Conservation (phyloP, 2,888 invertebrate genomes). For the Coelinius sp. region DNA sequence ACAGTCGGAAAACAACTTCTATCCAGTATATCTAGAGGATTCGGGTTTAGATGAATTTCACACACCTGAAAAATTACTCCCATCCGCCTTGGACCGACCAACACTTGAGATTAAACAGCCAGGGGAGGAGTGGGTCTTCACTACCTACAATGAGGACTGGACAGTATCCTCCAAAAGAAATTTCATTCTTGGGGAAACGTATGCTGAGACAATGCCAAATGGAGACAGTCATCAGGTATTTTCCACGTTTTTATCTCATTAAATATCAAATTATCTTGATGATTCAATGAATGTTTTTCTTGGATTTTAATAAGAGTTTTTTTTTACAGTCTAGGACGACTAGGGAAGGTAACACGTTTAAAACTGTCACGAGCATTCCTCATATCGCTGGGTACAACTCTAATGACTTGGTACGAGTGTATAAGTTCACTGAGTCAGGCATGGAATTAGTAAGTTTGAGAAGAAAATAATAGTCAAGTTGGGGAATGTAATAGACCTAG, state of each 20-base stretch:
- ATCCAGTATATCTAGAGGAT: conserved; percentile 63
- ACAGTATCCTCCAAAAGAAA: conserved; percentile 54
- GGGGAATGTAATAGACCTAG: no score
- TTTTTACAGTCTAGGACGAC: conserved; percentile 61
- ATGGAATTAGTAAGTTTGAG: conserved; percentile 63
- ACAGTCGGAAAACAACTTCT: conserved; percentile 64
- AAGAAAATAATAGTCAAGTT: no score
- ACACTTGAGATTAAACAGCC: conserved; percentile 57
- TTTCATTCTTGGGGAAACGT: conserved; percentile 66
- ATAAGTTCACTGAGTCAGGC: conserved; percentile 64
- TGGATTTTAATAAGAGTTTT: conserved; percentile 3
- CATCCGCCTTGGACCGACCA: conserved; percentile 61
- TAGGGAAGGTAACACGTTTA: conserved; percentile 58
- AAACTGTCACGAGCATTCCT: conserved; percentile 57
- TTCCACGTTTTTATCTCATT: background rate
- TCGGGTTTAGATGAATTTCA: conserved; percentile 55
- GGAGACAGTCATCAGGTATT: conserved; percentile 62
- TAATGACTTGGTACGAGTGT: conserved; percentile 58
- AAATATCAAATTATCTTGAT: no score
- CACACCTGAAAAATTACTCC: conserved; percentile 54
- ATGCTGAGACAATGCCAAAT: conserved; percentile 65
- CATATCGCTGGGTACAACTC: no score
- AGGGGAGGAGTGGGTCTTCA: conserved; percentile 62
- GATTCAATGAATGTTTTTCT: no score
- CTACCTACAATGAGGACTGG: conserved; percentile 61